Percentiles rank a stretch among this genome's conserved stretches.
These are phyloP conservation scores for Graphium colonna DNA, from an alignment of 2,888 invertebrate genomes.

Conservation along the genomic window DNA sequence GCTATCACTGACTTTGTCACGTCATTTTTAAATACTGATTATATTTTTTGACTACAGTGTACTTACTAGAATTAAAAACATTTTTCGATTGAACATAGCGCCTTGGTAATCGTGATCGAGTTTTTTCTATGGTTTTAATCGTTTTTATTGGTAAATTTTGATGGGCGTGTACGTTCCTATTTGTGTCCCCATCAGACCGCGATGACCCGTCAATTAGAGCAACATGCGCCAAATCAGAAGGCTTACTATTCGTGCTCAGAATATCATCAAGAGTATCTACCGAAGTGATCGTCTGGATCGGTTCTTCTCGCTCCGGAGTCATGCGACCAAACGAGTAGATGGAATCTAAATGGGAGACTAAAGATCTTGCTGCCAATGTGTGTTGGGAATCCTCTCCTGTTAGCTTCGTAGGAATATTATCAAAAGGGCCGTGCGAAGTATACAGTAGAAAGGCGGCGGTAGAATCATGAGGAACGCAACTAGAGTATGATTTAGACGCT, in stretches of 20 bases:
- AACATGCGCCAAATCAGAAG: not conserved
- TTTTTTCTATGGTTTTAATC: constrained; percentile 6
- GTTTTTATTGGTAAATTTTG: constrained; percentile 19
- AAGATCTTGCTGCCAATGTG: not conserved
- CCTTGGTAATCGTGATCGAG: constrained; percentile 16
- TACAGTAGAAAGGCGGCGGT: constrained; percentile 48
- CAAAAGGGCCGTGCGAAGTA: constrained; percentile 27
- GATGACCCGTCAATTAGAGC: not conserved
- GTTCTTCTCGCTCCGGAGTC: not conserved
- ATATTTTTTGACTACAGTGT: too few relatives aligned
- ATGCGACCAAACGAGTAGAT: not conserved
- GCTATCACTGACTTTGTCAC: too few relatives aligned
- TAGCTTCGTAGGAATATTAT: constrained; percentile 24
- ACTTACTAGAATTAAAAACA: constrained; percentile 45
- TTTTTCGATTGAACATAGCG: constrained; percentile 27
- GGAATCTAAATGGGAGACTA: not conserved
- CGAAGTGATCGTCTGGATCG: not conserved
- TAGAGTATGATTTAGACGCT: constrained; percentile 36
- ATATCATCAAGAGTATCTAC: not conserved
- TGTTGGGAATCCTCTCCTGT: constrained; percentile 17
- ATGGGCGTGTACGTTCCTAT: constrained; percentile 37
- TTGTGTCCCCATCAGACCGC: constrained; percentile 31
- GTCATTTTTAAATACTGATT: too few relatives aligned
- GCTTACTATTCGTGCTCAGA: not conserved
- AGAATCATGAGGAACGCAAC: constrained; percentile 34